A percentile compares a stretch with the other conserved stretches of the same genome.
These are phyloP conservation scores for Dreissena rostriformis DNA, from an alignment of 1,140 invertebrate species.

Conservation along the genomic window DNA sequence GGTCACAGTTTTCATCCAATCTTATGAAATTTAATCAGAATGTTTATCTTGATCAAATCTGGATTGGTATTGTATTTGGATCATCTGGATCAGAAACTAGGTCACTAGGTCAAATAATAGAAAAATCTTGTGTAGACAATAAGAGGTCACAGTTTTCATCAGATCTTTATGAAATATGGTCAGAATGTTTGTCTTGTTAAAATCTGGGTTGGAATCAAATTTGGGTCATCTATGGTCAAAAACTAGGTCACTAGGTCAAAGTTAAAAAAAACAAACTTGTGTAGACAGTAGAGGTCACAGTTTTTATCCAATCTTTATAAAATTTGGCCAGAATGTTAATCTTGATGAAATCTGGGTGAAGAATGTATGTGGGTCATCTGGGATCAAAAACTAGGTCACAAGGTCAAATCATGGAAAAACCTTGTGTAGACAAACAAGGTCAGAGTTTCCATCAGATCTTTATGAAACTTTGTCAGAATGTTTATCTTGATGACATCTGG, in stretches of 20 bases:
- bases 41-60: neutral
- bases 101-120: slow-evolving; percentile 1
- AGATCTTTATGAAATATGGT: neutral
- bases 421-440: neutral
- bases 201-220: neutral
- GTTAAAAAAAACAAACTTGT: neutral
- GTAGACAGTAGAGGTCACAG: neutral
- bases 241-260: slow-evolving; percentile 2
- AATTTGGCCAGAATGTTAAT: neutral
- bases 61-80: neutral
- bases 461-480: neutral
- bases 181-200: neutral
- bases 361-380: neutral
- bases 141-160: neutral
- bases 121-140: neutral
- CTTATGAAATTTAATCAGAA: neutral
- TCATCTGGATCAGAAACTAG: neutral
- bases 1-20: neutral
- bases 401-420: neutral
- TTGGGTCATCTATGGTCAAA: neutral
- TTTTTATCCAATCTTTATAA: neutral
- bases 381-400: neutral
- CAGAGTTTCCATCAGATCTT: neutral
- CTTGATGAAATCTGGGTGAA: neutral
- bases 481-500: neutral